Evolutionary conservation across 2,797 vertebrate genomes (phyloP).

Genomic region (Syndactyla subalaris): DNA sequence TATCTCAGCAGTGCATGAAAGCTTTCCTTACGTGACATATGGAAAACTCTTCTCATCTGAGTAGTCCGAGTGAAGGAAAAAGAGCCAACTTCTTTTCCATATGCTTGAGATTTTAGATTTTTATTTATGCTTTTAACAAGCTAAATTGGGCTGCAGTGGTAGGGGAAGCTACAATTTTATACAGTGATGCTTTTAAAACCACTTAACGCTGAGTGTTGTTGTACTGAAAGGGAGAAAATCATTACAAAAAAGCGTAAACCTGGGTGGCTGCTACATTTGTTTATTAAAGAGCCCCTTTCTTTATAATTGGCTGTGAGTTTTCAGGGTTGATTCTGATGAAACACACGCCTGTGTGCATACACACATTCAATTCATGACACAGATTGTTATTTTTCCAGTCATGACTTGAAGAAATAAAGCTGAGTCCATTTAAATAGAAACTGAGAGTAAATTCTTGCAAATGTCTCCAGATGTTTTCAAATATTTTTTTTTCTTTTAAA

Average conservation of each 20-base stretch:
- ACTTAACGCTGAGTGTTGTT: slow-evolving; percentile 66
- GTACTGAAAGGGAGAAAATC: slow-evolving; percentile 57
- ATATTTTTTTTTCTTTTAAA: slow-evolving; percentile 22
- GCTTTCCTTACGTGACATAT: background rate
- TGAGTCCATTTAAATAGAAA: slow-evolving; percentile 38
- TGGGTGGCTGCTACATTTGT: slow-evolving; percentile 50
- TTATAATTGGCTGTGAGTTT: slow-evolving; percentile 50
- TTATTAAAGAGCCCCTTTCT: slow-evolving; percentile 42
- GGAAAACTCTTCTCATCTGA: slow-evolving; percentile 22
- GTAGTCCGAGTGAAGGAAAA: background rate
- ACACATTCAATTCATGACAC: slow-evolving; percentile 7
- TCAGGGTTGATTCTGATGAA: slow-evolving; percentile 45
- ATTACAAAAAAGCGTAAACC: slow-evolving; percentile 18
- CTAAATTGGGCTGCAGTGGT: background rate
- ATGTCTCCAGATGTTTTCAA: slow-evolving; percentile 15
- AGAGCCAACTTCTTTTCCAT: background rate
- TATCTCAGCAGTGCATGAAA: slow-evolving; percentile 30
- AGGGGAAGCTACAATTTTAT: slow-evolving; percentile 55
- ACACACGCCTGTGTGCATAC: background rate
- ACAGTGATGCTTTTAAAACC: slow-evolving; percentile 67
- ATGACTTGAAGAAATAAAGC: slow-evolving; percentile 47
- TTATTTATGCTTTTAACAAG: slow-evolving; percentile 54
- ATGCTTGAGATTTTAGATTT: slow-evolving; percentile 22
- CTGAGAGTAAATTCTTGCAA: background rate
- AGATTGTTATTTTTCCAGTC: slow-evolving; percentile 34